phyloP scores from a whole-genome alignment of 92 coral and sea anemone genomes.

The Zoanthus solanderi region DNA sequence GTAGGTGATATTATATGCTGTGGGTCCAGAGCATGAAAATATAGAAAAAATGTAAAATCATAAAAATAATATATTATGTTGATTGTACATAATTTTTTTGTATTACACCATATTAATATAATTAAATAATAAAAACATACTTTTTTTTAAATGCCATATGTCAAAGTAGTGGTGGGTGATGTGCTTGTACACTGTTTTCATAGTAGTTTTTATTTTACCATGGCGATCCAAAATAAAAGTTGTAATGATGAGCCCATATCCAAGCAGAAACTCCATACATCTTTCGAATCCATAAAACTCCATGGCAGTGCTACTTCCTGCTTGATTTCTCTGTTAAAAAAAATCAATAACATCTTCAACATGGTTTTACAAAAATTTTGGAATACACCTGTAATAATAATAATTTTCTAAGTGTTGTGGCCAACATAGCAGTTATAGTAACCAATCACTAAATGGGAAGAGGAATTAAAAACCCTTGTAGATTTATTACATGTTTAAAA shows the following conservation, averaged over 20 bases:
- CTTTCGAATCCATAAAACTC: conserved; percentile 20
- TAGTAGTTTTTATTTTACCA: conserved; percentile 4
- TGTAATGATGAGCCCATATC: neutral
- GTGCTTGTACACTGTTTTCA: conserved; percentile 22
- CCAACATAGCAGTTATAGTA: too few species aligned
- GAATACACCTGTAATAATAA: neutral
- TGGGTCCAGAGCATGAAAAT: neutral
- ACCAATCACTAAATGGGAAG: too few species aligned
- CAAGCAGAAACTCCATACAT: conserved; percentile 32
- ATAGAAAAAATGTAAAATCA: neutral
- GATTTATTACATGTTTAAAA: too few species aligned
- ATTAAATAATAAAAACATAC: neutral
- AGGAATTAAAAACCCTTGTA: too few species aligned
- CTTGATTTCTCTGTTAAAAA: conserved; percentile 25
- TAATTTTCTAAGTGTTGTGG: too few species aligned
- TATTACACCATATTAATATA: too few species aligned
- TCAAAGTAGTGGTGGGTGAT: conserved; percentile 33
- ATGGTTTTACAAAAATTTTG: neutral
- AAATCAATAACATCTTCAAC: neutral
- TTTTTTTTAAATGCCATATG: conserved; percentile 20
- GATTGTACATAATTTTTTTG: too few species aligned
- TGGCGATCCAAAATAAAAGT: conserved; percentile 43
- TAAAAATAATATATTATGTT: neutral
- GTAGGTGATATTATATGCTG: neutral
- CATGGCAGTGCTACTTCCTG: conserved; percentile 33